Conservation (phyloP, 1,140 invertebrate species). For the Scaptomyza graminum region DNA sequence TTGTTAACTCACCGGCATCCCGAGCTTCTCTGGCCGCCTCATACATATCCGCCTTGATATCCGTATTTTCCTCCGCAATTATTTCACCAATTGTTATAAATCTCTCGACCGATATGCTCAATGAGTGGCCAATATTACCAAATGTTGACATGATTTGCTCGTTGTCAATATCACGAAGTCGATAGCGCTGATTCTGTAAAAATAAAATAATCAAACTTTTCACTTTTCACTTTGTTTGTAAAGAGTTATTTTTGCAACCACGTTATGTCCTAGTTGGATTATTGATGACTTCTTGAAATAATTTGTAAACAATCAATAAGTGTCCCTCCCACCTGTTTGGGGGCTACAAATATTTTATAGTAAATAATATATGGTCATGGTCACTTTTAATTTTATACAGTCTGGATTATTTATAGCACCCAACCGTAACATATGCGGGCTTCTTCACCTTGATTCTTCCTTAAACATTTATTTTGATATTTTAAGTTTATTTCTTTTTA, state of each 20-base stretch:
- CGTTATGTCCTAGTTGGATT: too few relatives aligned
- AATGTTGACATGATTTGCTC: slow-evolving; percentile 88
- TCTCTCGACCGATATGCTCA: slow-evolving; percentile 97
- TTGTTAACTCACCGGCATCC: slow-evolving; percentile 90
- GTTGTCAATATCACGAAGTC: slow-evolving; percentile 74
- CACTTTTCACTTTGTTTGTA: too few relatives aligned
- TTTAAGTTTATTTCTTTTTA: neutral
- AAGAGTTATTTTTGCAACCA: too few relatives aligned
- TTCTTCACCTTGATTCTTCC: too few relatives aligned
- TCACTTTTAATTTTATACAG: too few relatives aligned
- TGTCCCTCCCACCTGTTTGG: neutral
- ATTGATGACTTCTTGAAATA: neutral
- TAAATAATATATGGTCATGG: neutral
- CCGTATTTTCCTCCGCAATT: slow-evolving; percentile 98
- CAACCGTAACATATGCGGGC: neutral
- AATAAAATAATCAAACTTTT: neutral
- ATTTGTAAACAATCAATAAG: slow-evolving; percentile 1
- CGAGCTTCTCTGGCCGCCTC: slow-evolving; percentile 98
- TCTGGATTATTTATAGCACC: neutral
- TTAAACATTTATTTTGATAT: neutral
- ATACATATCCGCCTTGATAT: slow-evolving; percentile 98
- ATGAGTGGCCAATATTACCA: slow-evolving; percentile 96
- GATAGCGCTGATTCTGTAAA: slow-evolving; percentile 71
- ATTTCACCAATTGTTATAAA: slow-evolving; percentile 99
- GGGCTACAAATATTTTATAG: neutral